Conservation (phyloP, 2,797 vertebrate genomes). For the Ceyx erithaca region DNA sequence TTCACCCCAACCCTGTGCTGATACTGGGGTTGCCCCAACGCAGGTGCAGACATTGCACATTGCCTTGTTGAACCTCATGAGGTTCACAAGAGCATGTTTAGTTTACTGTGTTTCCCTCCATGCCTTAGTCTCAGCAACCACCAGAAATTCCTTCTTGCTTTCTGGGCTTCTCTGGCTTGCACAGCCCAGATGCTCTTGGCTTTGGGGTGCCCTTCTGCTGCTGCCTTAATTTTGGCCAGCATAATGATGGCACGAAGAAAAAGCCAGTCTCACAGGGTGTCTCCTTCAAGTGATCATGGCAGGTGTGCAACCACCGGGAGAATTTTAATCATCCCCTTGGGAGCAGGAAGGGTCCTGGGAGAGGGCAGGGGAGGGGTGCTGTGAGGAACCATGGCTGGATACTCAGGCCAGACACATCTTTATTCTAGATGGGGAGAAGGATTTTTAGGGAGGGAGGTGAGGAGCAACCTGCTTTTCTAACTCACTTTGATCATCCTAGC, state of each 20-base stretch:
- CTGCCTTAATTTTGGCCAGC: not conserved
- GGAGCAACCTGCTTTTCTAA: not conserved
- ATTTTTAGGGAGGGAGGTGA: not conserved
- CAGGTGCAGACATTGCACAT: too few species aligned
- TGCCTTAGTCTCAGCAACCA: too few species aligned
- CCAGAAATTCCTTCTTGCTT: too few species aligned
- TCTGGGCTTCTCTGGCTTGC: too few species aligned
- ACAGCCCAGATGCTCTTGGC: too few species aligned
- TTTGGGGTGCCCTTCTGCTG: not conserved
- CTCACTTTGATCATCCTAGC: not conserved
- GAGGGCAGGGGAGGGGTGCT: too few species aligned
- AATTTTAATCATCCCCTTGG: not conserved
- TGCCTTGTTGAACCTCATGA: too few species aligned
- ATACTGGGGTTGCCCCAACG: too few species aligned
- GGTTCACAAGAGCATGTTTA: too few species aligned
- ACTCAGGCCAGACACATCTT: accelerated
- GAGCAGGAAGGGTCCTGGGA: not conserved
- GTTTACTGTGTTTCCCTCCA: too few species aligned
- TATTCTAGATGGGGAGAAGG: not conserved
- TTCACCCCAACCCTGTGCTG: too few species aligned
- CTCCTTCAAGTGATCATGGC: not conserved
- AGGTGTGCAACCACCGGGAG: not conserved
- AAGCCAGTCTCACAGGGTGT: accelerated
- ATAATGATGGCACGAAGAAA: not conserved
- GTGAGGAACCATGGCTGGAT: not conserved